phyloP scores from a whole-genome alignment of 2,888 invertebrate species.

The Lumbricus terrestris region DNA sequence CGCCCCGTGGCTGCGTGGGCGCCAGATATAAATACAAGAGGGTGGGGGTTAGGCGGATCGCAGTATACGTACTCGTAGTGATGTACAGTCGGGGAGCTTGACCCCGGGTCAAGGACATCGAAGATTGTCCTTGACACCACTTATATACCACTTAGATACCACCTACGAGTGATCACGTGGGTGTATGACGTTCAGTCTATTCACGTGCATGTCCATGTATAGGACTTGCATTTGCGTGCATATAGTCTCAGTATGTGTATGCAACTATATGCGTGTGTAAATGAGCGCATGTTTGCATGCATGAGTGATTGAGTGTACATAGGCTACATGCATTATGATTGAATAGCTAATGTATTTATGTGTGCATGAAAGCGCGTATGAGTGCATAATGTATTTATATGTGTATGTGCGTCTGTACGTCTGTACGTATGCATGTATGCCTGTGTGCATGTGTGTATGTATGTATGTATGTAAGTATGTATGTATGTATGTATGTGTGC shows the following conservation, averaged over 20 bases:
- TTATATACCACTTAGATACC: not conserved
- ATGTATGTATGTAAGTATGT: too few species aligned
- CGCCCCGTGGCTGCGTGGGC: not conserved
- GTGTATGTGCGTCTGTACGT: too few species aligned
- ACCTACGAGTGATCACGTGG: not conserved
- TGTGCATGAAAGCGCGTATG: not conserved
- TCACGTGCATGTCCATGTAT: not conserved
- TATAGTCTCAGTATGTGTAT: too few species aligned
- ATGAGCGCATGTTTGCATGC: too few species aligned
- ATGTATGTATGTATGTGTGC: not conserved
- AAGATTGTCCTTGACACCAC: not conserved
- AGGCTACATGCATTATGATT: not conserved
- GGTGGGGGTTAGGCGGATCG: not conserved
- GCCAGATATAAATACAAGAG: too few species aligned
- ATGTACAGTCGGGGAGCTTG: not conserved
- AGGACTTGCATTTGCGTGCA: too few species aligned
- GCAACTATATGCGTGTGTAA: too few species aligned
- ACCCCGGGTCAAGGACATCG: not conserved
- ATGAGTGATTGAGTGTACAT: too few species aligned
- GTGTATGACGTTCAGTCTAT: not conserved
- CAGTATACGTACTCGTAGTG: not conserved
- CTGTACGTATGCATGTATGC: too few species aligned
- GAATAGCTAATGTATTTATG: not conserved
- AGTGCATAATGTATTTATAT: not conserved
- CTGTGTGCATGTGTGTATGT: too few species aligned